These are phyloP conservation scores for Drosophila burlai DNA, from an alignment of 1,140 invertebrate genomes.

Conservation along the genomic window DNA sequence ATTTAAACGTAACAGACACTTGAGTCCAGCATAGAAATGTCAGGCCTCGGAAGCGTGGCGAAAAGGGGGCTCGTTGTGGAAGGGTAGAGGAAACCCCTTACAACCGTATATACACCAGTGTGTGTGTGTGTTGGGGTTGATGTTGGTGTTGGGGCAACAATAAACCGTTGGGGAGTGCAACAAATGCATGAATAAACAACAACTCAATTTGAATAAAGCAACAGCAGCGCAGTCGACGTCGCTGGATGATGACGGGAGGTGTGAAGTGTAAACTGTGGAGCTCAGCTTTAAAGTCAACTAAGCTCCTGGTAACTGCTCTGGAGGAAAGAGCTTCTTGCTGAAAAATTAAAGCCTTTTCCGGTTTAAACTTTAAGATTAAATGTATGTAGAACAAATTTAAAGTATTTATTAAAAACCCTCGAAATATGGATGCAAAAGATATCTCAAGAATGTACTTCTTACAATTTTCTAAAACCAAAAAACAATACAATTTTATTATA, in stretches of 20 bases:
- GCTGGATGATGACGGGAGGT: conserved; percentile 1
- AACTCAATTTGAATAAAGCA: conserved; percentile 80
- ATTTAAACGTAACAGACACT: conserved; percentile 81
- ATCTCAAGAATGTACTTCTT: not conserved
- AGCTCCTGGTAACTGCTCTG: conserved; percentile 1
- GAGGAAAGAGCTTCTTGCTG: not conserved
- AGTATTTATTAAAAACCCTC: no score
- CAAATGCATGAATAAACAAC: conserved; percentile 83
- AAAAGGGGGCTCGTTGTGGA: not conserved
- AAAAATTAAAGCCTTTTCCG: not conserved
- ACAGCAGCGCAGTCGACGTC: conserved; percentile 40
- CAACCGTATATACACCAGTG: not conserved
- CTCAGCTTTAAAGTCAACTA: conserved; percentile 33
- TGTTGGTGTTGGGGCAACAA: conserved; percentile 63
- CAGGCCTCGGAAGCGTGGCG: conserved; percentile 34
- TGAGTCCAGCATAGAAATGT: conserved; percentile 73
- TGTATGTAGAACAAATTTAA: not conserved
- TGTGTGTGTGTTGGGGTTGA: conserved; percentile 19
- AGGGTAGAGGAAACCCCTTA: conserved; percentile 4
- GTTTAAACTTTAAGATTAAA: not conserved
- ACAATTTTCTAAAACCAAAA: not conserved
- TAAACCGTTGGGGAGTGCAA: conserved; percentile 69
- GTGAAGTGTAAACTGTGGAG: conserved; percentile 16
- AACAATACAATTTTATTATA: no score
- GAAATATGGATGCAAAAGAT: not conserved